phyloP scores from a whole-genome alignment of 2,888 invertebrate species.

The Lymantria dispar region DNA sequence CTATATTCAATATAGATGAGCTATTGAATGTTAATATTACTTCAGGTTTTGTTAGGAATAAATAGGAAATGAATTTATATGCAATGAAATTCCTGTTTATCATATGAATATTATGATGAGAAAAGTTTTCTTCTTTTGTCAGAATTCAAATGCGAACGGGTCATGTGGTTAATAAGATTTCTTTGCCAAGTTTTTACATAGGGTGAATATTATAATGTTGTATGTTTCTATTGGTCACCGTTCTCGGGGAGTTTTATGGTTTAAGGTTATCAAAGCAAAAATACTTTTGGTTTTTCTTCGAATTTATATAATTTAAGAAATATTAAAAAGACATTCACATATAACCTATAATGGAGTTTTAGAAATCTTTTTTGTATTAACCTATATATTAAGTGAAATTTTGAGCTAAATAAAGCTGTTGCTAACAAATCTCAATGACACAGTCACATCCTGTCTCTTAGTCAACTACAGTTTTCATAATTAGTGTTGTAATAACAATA shows the following conservation, averaged over 20 bases:
- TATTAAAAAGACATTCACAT: too few relatives aligned
- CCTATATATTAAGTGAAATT: too few relatives aligned
- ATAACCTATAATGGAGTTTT: too few relatives aligned
- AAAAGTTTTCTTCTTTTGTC: constrained; percentile 10
- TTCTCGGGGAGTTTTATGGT: background rate
- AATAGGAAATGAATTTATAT: constrained; percentile 10
- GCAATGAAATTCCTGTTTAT: background rate
- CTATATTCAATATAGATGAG: too few relatives aligned
- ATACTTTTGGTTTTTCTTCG: background rate
- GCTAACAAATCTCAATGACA: too few relatives aligned
- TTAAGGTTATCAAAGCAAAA: background rate
- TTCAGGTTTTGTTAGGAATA: constrained; percentile 2
- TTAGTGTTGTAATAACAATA: too few relatives aligned
- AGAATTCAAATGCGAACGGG: constrained; percentile 4
- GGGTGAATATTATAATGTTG: background rate
- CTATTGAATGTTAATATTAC: background rate
- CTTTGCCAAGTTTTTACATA: background rate
- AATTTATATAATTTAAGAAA: too few relatives aligned
- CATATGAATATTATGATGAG: constrained; percentile 13
- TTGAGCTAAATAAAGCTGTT: too few relatives aligned
- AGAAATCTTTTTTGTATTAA: too few relatives aligned
- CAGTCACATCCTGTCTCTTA: too few relatives aligned
- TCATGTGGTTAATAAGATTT: constrained; percentile 8
- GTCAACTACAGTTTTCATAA: too few relatives aligned
- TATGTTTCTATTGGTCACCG: background rate